Conservation (phyloP, 2,888 invertebrate genomes). For the Calliopum simillimum region DNA sequence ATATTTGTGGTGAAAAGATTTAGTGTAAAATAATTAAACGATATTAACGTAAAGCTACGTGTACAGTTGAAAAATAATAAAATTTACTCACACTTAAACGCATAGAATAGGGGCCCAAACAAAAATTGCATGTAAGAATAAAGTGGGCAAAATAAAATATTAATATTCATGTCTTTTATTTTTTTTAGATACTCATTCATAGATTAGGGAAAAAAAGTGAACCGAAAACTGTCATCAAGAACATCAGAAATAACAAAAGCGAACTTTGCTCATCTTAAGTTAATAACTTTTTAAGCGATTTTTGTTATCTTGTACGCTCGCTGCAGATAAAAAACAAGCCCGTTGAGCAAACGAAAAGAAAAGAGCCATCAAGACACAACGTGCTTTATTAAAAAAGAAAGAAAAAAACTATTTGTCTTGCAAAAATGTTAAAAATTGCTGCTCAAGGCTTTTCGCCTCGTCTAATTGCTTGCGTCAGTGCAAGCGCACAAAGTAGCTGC, state of each 20-base stretch:
- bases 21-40: too few species aligned
- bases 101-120: neutral
- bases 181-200: neutral
- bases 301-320: slow-evolving; percentile 14
- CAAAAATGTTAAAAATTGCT: slow-evolving; percentile 58
- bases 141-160: neutral
- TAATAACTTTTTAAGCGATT: too few species aligned
- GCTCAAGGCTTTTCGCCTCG: slow-evolving; percentile 57
- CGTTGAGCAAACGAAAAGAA: neutral
- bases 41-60: too few species aligned
- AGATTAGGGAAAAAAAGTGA: neutral
- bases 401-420: neutral
- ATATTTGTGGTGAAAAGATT: too few species aligned
- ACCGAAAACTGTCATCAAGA: neutral
- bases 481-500: slow-evolving; percentile 52
- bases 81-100: too few species aligned
- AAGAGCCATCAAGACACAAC: neutral
- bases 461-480: slow-evolving; percentile 50
- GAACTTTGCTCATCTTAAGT: too few species aligned
- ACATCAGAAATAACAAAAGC: too few species aligned
- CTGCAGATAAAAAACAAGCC: slow-evolving; percentile 6
- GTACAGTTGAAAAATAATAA: too few species aligned
- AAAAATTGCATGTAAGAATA: neutral
- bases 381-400: neutral
- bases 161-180: neutral